Evolutionary conservation across 1,140 invertebrate genomes (phyloP), one percentile per base, ranked within the genome.

Genomic region (Thrips palmi): DNA sequence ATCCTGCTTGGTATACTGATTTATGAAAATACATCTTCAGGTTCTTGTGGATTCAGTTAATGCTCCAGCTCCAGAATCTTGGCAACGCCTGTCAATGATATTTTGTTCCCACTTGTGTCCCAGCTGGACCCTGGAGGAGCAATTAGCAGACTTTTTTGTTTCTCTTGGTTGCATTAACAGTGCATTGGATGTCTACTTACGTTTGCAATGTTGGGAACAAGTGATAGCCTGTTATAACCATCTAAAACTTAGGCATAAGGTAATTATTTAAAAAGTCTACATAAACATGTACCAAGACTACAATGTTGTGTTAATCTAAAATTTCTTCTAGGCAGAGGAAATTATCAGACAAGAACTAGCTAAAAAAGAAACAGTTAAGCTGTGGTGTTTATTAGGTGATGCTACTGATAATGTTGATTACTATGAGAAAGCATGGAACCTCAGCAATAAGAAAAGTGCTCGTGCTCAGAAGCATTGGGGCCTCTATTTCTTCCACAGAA

Each of bases 351-450:
- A 87, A 53, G 74, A 91, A 54, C 56, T 96, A 35, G 63, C 70
- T 4, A 72, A 79, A 41, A 70, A 81, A 32, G 77, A 84, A 37
- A 87, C 83, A 0, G 77, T 87, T 0, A 77, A 83, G 52, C 57
- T 97, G 3, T 85, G 79, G 61, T 96, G 89, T 63, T 67, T 87
- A 20, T 64, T 97, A 5, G 83, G 83, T 42, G 88, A 97, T 62
- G 70, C 80, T 3, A 76, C 71, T 3, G 62, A 70, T 40, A 58
- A 80, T 45, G 50, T 62, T 21, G 51, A 58, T 33, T 76, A 73
- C 55, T 97, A 93, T 55, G 67, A 83, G 47, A 81, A 76, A 52
- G 91, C 91, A 1, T 96, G 91, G 87, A 68, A 82, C 49, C 61
- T 97, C 34, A 93, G 88, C 0, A 70, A 74, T 12, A 57, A 74